These are phyloP conservation scores for Ovis canadensis DNA, from an alignment of 2,113 vertebrate species.

Conservation along the genomic window DNA sequence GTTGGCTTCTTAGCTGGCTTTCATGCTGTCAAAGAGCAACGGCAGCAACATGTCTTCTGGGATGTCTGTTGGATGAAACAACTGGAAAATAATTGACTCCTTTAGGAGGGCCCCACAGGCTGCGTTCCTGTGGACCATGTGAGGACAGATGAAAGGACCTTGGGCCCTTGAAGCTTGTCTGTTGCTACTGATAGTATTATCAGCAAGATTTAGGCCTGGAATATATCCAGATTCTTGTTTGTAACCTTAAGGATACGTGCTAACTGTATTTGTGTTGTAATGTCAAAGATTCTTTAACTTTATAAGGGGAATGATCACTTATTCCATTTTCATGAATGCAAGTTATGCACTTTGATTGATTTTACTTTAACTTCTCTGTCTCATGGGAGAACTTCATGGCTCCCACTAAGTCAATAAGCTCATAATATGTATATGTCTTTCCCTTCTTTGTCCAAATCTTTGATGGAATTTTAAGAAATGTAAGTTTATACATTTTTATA, in stretches of 20 bases:
- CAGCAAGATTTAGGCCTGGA: neutral
- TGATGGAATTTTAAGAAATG: neutral
- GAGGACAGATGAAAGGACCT: neutral
- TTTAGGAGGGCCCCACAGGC: neutral
- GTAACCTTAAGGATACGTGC: neutral
- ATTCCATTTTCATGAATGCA: neutral
- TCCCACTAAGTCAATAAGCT: neutral
- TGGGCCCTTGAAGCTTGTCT: neutral
- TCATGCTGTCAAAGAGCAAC: rapidly evolving
- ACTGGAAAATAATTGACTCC: neutral
- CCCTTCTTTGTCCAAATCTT: neutral
- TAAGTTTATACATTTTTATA: neutral
- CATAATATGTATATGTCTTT: neutral
- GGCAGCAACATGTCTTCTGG: neutral
- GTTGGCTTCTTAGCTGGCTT: neutral
- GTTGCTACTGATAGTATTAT: neutral
- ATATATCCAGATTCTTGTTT: neutral
- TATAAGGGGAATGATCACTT: neutral
- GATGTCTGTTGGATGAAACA: neutral
- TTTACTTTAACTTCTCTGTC: neutral
- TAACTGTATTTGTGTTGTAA: neutral
- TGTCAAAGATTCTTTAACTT: neutral
- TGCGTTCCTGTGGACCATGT: rapidly evolving
- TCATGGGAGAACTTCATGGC: neutral
- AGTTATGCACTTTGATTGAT: neutral